Percentiles rank a stretch among this genome's conserved stretches.
Conservation (phyloP, 1,140 invertebrate genomes). For the Drosophila nigromelanica region DNA sequence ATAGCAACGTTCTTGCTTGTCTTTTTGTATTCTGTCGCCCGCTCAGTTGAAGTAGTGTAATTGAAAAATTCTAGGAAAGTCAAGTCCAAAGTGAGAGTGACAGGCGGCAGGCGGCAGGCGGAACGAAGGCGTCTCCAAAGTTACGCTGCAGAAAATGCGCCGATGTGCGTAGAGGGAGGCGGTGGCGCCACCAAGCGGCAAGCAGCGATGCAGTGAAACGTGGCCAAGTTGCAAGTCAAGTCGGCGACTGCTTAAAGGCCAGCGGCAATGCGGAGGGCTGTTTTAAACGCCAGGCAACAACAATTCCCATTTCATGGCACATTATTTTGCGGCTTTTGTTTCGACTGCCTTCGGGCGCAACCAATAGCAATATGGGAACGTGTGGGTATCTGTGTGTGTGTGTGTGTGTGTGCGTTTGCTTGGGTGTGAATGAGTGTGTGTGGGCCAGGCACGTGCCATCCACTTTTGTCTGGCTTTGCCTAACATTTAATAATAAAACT, state of each 20-base stretch:
- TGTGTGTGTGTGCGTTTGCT: constrained; percentile 5
- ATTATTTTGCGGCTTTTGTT: constrained; percentile 82
- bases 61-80: constrained; percentile 81
- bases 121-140: constrained; percentile 66
- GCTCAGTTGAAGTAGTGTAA: constrained; percentile 67
- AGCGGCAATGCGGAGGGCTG: neutral
- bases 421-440: neutral
- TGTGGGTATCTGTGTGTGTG: constrained; percentile 8
- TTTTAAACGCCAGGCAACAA: constrained; percentile 45
- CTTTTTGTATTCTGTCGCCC: constrained; percentile 14
- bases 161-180: constrained; percentile 25
- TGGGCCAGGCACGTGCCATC: constrained; percentile 35
- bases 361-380: constrained; percentile 40
- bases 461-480: constrained; percentile 38
- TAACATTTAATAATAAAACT: constrained; percentile 40
- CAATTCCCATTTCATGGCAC: constrained; percentile 81
- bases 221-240: constrained; percentile 45
- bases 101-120: constrained; percentile 57
- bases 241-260: constrained; percentile 11
- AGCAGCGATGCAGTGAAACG: constrained; percentile 45
- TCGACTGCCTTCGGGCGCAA: constrained; percentile 59
- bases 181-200: constrained; percentile 20
- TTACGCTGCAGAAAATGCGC: constrained; percentile 77
- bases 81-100: constrained; percentile 82
- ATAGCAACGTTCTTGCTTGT: neutral